phyloP scores from a whole-genome alignment of 2,113 vertebrate species.

The Nibea coibor region DNA sequence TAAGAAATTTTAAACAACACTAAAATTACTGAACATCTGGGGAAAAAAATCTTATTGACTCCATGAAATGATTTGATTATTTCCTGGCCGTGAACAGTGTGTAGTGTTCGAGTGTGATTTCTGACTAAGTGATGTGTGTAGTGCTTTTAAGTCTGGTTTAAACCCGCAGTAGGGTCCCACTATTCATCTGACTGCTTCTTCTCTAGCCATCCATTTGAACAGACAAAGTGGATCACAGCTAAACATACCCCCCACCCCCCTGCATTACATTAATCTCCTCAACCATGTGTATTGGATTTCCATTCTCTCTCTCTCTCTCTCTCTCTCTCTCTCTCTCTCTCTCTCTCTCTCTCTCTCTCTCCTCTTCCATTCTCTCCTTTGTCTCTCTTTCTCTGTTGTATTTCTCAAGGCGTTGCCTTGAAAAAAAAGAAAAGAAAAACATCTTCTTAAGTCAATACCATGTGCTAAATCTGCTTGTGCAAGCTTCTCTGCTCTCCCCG shows the following conservation, averaged over 20 bases:
- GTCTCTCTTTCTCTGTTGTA: constrained; percentile 35
- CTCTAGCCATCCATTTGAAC: constrained; percentile 42
- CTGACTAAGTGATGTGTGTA: constrained; percentile 17
- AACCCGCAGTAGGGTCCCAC: constrained; percentile 34
- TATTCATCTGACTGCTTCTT: constrained; percentile 12
- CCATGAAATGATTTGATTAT: background rate
- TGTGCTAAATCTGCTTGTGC: constrained; percentile 74
- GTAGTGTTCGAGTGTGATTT: background rate
- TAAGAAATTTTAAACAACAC: background rate
- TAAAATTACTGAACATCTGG: background rate
- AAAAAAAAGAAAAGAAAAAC: constrained; percentile 32
- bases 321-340: background rate
- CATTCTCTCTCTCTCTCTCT: constrained; percentile 29
- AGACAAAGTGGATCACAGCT: constrained; percentile 50
- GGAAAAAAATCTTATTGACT: too few relatives aligned
- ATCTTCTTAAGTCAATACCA: constrained; percentile 73
- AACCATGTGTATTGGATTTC: constrained; percentile 47
- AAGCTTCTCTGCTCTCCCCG: constrained; percentile 59
- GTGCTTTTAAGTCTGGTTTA: constrained; percentile 40
- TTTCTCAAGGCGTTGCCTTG: constrained; percentile 39
- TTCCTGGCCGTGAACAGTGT: background rate
- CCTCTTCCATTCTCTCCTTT: constrained; percentile 25
- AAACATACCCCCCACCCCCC: constrained; percentile 8
- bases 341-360: too few relatives aligned
- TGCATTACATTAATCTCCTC: constrained; percentile 44